A percentile compares a stretch with the other conserved stretches of the same genome.
These are phyloP conservation scores for Anser brachyrhynchus DNA, from an alignment of 2,113 vertebrate species.

Conservation along the genomic window DNA sequence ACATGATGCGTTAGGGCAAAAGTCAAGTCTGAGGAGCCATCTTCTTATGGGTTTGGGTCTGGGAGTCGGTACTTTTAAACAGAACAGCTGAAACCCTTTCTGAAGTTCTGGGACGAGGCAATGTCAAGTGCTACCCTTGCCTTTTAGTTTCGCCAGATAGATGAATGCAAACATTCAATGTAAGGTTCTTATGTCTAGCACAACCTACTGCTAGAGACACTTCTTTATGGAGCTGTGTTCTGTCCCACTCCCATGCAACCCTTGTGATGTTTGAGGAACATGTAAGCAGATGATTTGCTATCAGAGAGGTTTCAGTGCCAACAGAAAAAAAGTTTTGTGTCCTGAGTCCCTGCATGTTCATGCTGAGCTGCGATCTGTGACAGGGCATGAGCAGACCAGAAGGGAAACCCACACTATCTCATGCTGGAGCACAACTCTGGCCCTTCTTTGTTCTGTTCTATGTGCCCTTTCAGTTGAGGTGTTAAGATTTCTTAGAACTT, in stretches of 20 bases:
- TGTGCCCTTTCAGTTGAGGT: not conserved
- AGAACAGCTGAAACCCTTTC: not conserved
- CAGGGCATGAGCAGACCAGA: too few species aligned
- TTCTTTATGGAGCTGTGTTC: not conserved
- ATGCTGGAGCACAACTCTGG: not conserved
- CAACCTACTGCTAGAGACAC: not conserved
- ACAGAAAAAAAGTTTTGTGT: not conserved
- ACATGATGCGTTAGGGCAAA: too few species aligned
- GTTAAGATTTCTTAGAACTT: not conserved
- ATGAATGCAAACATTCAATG: not conserved
- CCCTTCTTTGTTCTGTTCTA: not conserved
- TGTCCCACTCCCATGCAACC: not conserved
- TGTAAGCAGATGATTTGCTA: not conserved
- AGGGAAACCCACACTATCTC: not conserved
- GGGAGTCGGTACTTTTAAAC: not conserved
- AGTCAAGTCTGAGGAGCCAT: not conserved
- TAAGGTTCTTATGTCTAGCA: not conserved
- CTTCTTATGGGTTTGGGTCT: not conserved
- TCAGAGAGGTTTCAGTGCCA: not conserved
- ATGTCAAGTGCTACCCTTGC: not conserved
- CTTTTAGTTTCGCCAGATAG: not conserved
- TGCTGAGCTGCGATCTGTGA: not conserved
- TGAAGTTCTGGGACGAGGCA: too few species aligned
- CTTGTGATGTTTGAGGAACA: not conserved
- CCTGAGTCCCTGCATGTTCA: not conserved